Evolutionary conservation across 2,113 vertebrate species (phyloP), one percentile per base, ranked within the genome.

Genomic region (Boleophthalmus pectinirostris): DNA sequence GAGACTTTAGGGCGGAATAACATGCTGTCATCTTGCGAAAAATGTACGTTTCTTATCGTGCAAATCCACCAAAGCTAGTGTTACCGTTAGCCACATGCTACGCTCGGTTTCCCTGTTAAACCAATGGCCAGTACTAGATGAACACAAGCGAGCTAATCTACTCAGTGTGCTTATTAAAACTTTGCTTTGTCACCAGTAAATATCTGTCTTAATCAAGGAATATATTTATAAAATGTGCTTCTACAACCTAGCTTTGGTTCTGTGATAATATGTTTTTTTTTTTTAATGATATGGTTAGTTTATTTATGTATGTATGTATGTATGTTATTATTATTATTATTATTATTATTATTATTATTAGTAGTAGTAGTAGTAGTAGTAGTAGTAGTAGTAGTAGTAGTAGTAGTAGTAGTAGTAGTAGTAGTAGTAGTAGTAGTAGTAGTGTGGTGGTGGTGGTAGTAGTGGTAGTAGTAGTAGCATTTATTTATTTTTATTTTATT

Each of bases 81-180:
- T 69, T 87, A 82, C 79, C 72, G 45, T 69, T 88, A 82, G 82
- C 86, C 58, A 15, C 24, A 25, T 70, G 78, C 77, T 84, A 87
- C 72, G 73, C 0, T 45, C 2, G n/a, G 60, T 79, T 35, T 3
- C 13, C 8, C 18, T 21, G 29, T 13, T 20, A 61, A 33, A 61
- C 5, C 57, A 25, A 18, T 15, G 35, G 35, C 35, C 35, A 38
- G 6, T 43, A 43, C 0, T 10, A 43, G 38, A 43, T 9, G 38
- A 43, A 43, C 7, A n/a, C 13, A 7, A 43, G 9, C 35, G 6
- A 23, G 64, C 12, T 47, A 66, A 66, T 11, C 20, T 15, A 15
- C 20, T n/a, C 10, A 58, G 23, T 58, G 20, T 54, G 20, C 51
- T 58, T 24, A 25, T 25, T 58, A 2, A 7, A 58, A 6, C 56